A percentile compares a stretch with the other conserved stretches of the same genome.
These are phyloP conservation scores for Dryocosmus kuriphilus DNA, from an alignment of 2,888 invertebrate genomes.

Conservation along the genomic window DNA sequence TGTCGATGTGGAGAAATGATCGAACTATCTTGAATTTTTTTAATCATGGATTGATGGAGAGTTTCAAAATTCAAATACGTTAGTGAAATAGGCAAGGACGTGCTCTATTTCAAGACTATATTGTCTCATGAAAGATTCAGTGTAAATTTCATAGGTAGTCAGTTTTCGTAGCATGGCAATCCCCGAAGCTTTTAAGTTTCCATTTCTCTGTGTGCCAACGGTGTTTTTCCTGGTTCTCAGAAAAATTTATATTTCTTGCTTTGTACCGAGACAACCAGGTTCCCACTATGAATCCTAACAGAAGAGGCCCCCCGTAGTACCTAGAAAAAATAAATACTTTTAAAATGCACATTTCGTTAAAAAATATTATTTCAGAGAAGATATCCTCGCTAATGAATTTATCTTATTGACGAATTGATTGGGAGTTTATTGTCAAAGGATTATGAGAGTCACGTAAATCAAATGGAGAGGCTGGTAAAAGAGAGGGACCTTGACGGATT, in stretches of 20 bases:
- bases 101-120: conserved; percentile 30
- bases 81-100: conserved; percentile 10
- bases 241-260: conserved; percentile 88
- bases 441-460: not conserved
- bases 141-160: conserved; percentile 69
- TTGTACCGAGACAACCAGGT: conserved; percentile 93
- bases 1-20: conserved; percentile 3
- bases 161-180: conserved; percentile 70
- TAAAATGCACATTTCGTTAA: not conserved
- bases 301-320: conserved; percentile 92
- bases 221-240: conserved; percentile 81
- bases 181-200: conserved; percentile 71
- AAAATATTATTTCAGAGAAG: too few relatives aligned
- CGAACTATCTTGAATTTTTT: conserved; percentile 11
- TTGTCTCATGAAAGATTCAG: conserved; percentile 26
- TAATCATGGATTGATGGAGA: not conserved
- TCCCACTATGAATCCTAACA: conserved; percentile 91
- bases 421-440: not conserved
- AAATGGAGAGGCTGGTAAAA: not conserved
- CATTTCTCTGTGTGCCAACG: conserved; percentile 77
- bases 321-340: conserved; percentile 79
- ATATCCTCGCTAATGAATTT: too few relatives aligned
- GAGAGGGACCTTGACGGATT: not conserved
- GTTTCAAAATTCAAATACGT: not conserved
- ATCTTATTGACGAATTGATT: not conserved